Conservation (phyloP, 2,888 invertebrate species). For the Cephus runcator region DNA sequence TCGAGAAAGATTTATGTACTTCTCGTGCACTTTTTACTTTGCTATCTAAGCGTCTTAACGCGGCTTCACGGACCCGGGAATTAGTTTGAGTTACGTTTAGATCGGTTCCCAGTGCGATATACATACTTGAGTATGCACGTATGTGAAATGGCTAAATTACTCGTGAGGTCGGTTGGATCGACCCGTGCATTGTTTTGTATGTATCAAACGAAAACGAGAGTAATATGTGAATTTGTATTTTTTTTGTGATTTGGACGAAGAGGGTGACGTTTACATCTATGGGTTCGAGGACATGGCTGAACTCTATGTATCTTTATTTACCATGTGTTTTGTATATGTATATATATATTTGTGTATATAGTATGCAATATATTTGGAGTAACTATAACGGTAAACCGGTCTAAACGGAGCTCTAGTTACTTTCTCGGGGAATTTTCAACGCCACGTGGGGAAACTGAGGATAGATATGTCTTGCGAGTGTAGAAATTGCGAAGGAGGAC, state of each 20-base stretch:
- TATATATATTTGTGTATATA: not conserved
- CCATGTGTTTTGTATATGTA: not conserved
- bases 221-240: not conserved
- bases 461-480: not conserved
- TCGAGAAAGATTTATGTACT: not conserved
- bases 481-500: not conserved
- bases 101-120: not conserved
- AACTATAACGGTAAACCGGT: not conserved
- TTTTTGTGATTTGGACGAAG: not conserved
- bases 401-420: not conserved
- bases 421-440: not conserved
- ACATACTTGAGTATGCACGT: not conserved
- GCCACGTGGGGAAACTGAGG: not conserved
- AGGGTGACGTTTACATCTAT: not conserved
- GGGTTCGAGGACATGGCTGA: not conserved
- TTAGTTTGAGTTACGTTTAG: not conserved
- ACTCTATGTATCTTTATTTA: not conserved
- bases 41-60: not conserved
- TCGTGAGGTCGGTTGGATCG: not conserved
- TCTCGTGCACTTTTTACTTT: not conserved
- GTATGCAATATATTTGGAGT: not conserved
- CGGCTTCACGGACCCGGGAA: not conserved
- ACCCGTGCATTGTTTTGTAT: not conserved
- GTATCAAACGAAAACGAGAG: not conserved
- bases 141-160: not conserved